Conservation (phyloP, 2,113 vertebrate genomes). For the Callionymus lyra region DNA sequence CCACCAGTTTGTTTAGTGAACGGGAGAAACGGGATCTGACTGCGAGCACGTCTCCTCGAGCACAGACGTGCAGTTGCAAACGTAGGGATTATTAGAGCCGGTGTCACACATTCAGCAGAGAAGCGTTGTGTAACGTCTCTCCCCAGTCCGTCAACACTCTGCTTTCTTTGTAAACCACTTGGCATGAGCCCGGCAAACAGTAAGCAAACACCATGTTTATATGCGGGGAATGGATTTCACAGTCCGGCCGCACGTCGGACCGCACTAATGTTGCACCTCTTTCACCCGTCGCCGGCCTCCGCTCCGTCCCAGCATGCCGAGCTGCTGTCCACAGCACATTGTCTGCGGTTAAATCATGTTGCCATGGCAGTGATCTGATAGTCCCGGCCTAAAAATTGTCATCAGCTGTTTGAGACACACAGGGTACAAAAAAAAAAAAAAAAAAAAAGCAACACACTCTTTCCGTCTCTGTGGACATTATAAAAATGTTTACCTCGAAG, state of each 20-base stretch:
- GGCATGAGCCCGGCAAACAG: conserved; percentile 13
- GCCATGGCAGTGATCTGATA: conserved; percentile 38
- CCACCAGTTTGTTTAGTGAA: too few species aligned
- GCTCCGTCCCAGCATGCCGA: conserved; percentile 31
- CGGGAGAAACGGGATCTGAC: too few species aligned
- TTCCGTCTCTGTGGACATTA: conserved; percentile 9
- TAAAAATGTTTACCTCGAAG: conserved; percentile 14
- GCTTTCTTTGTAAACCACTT: too few species aligned
- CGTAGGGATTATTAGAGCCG: too few species aligned
- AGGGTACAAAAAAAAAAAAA: too few species aligned
- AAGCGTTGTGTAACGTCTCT: too few species aligned
- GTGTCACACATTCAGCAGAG: too few species aligned
- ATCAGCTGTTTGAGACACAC: conserved; percentile 35
- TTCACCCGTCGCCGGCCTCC: conserved; percentile 2
- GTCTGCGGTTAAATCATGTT: conserved; percentile 35
- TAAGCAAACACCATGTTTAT: conserved; percentile 37
- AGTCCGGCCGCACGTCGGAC: conserved; percentile 10
- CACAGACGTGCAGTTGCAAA: too few species aligned
- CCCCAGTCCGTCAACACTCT: too few species aligned
- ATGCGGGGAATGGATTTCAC: conserved; percentile 6
- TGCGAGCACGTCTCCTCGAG: too few species aligned
- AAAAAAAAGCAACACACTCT: too few species aligned
- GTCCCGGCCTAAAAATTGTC: conserved; percentile 31
- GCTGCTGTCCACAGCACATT: conserved; percentile 34
- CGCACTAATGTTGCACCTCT: background rate